Conservation (phyloP, 2,113 vertebrate genomes). For the Scartelaos histophorus region DNA sequence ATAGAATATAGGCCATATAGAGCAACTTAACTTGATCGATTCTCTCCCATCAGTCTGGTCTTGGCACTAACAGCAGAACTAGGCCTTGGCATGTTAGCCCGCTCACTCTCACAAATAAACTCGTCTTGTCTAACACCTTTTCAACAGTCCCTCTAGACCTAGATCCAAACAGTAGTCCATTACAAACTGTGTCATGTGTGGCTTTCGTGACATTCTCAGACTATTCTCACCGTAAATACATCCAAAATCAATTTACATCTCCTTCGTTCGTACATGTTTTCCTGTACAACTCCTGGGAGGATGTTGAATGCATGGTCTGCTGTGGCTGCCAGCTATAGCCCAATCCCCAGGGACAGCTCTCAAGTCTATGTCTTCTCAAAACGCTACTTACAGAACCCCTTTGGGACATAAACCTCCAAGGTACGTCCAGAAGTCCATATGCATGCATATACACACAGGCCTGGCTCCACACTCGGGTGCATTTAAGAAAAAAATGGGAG, state of each 20-base stretch:
- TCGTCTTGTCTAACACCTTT: conserved; percentile 5
- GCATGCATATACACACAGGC: conserved; percentile 33
- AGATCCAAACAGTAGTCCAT: conserved; percentile 18
- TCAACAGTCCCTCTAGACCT: conserved; percentile 1
- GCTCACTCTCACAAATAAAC: conserved; percentile 8
- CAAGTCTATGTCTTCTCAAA: conserved; percentile 53
- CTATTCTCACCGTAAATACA: conserved; percentile 28
- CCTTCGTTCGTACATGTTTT: conserved; percentile 19
- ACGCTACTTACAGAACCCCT: conserved; percentile 53
- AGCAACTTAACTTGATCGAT: conserved; percentile 40
- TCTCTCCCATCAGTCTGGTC: conserved; percentile 12
- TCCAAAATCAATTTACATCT: conserved; percentile 47
- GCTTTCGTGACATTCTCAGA: conserved; percentile 22
- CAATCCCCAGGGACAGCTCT: conserved; percentile 45
- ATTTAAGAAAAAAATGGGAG: conserved; percentile 8
- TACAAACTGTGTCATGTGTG: conserved; percentile 9
- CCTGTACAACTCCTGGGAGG: conserved; percentile 28
- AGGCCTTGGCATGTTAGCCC: conserved; percentile 10
- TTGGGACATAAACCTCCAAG: conserved; percentile 48
- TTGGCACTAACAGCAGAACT: conserved; percentile 5
- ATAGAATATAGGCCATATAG: conserved; percentile 23
- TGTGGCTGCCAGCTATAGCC: conserved; percentile 47
- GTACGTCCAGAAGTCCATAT: conserved; percentile 20
- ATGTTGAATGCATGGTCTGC: conserved; percentile 38
- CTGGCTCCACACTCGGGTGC: conserved; percentile 28